Base-by-base conservation (phyloP, 2,113 vertebrate species). In the Perca fluviatilis region DNA sequence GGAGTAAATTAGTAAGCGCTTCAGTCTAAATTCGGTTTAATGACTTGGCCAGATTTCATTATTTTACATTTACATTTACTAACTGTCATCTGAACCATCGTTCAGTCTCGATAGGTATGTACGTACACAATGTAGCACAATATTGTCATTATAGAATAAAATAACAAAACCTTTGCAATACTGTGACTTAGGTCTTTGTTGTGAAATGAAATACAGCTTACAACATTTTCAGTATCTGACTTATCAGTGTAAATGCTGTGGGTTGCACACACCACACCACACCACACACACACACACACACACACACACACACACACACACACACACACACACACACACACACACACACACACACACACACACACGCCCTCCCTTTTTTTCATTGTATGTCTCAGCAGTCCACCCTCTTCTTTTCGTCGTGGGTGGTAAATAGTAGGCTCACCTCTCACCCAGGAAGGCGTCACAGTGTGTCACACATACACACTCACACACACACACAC, bases 401-500 rank as follows among this genome's bases (percentile, higher is more conserved):
- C 57, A 67, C 64, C 80, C 74, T 80, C 51, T 71, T 65, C 72
- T 84, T 81, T 71, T 87, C 91, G 65, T 79, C 25, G 73, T 94
- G 94, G 92, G 94, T 94, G 93, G 94, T 87, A 88, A 80, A 81
- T 65, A 80, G 36, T 14, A 33, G 74, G 71, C 68, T 85, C 81
- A 75, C 68, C 84, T 70, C 75, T 72, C 54, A 86, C 30, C 74
- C 79, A 75, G 82, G 80, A 91, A 86, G 91, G 90, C 87, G 78
- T 89, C 86, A 81, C 73, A 84, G 13, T 79, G 63, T 76, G 65
- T 49, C 77, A 79, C 60, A 66, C 5, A 80, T 3, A 68, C 61
- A 60, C 68, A 80, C 15, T 68, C 70, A 51, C 61, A 2, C 62
- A 49, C 77, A 79, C 51, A 69, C 5, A 80, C 15, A 68, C 75